phyloP scores from a whole-genome alignment of 2,113 vertebrate species.

The Pristiophorus japonicus region DNA sequence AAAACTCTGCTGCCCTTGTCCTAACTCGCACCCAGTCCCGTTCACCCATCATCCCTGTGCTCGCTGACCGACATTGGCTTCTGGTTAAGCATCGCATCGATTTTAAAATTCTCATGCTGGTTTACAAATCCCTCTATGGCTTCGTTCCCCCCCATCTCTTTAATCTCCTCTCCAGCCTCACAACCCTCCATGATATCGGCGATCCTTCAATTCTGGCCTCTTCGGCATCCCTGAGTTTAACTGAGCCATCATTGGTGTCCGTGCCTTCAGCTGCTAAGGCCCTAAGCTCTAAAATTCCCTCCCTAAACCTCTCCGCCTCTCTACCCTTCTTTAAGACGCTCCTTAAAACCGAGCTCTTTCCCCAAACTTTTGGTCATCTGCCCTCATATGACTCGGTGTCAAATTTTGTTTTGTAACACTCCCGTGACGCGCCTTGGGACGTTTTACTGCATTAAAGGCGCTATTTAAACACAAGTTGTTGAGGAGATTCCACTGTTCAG shows the following conservation, averaged over 20 bases:
- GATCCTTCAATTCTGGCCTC: neutral
- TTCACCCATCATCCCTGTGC: neutral
- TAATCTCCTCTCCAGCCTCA: neutral
- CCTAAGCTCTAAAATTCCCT: neutral
- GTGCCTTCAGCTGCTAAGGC: neutral
- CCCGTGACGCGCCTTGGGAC: neutral
- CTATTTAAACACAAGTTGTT: neutral
- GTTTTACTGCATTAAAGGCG: neutral
- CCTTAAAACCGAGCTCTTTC: neutral
- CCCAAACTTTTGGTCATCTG: neutral
- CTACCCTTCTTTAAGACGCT: neutral
- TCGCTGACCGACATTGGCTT: neutral
- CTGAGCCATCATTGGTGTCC: neutral
- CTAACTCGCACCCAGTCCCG: neutral
- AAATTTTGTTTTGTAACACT: neutral
- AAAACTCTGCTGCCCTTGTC: neutral
- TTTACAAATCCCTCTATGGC: neutral
- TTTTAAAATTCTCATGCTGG: neutral
- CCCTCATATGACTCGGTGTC: neutral
- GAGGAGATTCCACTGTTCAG: neutral
- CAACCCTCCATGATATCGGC: neutral
- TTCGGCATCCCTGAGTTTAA: neutral
- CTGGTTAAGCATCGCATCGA: neutral
- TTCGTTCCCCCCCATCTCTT: neutral
- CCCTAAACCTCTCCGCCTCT: neutral